Evolutionary conservation across 2,113 vertebrate genomes (phyloP).

Genomic region (Panurus biarmicus): DNA sequence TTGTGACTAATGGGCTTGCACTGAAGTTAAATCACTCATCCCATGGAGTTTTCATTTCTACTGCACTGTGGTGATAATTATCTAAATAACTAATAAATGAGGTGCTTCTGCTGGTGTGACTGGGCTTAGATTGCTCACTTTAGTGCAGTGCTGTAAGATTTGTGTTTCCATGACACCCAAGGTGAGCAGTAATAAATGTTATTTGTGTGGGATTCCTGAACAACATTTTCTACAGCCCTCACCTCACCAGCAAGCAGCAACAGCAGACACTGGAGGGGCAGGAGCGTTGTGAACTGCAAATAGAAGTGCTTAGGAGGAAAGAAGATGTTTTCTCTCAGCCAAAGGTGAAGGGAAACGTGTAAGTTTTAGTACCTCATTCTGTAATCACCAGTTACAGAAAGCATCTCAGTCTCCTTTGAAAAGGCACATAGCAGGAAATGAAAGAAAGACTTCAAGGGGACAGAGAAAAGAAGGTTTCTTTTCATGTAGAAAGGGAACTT

Average conservation of each 20-base stretch:
- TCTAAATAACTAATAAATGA: slow-evolving; percentile 24
- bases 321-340: not conserved
- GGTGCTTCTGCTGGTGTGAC: not conserved
- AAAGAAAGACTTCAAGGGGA: not conserved
- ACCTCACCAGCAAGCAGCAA: not conserved
- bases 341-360: not conserved
- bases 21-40: slow-evolving; percentile 43
- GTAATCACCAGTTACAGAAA: not conserved
- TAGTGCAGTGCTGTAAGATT: not conserved
- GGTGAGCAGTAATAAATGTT: not conserved
- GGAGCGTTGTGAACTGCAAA: not conserved
- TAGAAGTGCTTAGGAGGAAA: not conserved
- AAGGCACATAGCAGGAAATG: not conserved
- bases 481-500: not conserved
- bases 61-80: slow-evolving; percentile 2
- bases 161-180: not conserved
- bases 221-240: not conserved
- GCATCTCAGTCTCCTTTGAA: not conserved
- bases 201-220: not conserved
- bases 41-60: not conserved
- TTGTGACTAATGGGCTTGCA: not conserved
- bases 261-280: not conserved
- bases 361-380: not conserved
- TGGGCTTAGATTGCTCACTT: not conserved
- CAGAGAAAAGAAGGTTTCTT: not conserved